These are phyloP conservation scores for Sarcophaga subvicina DNA, from an alignment of 2,888 invertebrate genomes.

Conservation along the genomic window DNA sequence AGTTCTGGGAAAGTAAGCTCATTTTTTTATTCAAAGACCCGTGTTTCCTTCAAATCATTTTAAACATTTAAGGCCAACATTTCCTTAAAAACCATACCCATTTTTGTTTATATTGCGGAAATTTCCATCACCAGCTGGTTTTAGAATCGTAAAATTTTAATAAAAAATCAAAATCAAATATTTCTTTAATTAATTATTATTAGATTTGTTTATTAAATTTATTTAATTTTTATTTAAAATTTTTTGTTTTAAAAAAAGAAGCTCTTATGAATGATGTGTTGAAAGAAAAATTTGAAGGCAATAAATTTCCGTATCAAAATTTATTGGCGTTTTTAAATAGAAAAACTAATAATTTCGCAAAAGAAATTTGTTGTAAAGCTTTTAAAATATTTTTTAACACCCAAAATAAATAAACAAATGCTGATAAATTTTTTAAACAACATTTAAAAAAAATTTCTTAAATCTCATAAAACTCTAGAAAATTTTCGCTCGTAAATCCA, in stretches of 20 bases:
- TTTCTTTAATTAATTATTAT: background rate
- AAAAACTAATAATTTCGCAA: background rate
- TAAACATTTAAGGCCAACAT: too few species aligned
- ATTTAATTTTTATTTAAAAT: slow-evolving; percentile 8
- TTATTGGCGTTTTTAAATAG: slow-evolving; percentile 6
- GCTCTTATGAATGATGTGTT: background rate
- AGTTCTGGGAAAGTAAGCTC: too few species aligned
- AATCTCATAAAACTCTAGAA: too few species aligned
- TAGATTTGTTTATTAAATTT: background rate
- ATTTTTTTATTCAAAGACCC: too few species aligned
- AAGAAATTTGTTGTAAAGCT: background rate
- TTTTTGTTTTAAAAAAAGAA: background rate
- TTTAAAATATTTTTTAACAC: slow-evolving; percentile 44
- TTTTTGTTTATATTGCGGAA: too few species aligned
- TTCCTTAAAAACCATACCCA: too few species aligned
- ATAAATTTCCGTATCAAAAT: background rate
- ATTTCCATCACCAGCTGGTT: too few species aligned
- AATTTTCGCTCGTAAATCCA: too few species aligned
- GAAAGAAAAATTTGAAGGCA: slow-evolving; percentile 1
- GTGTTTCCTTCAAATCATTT: too few species aligned
- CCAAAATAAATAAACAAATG: slow-evolving; percentile 45
- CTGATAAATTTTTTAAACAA: slow-evolving; percentile 14
- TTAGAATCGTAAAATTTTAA: too few species aligned
- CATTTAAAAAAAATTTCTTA: too few species aligned
- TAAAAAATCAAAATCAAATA: too few species aligned